phyloP scores from a whole-genome alignment of 2,888 invertebrate species.

The Gasteruption jaculator region DNA sequence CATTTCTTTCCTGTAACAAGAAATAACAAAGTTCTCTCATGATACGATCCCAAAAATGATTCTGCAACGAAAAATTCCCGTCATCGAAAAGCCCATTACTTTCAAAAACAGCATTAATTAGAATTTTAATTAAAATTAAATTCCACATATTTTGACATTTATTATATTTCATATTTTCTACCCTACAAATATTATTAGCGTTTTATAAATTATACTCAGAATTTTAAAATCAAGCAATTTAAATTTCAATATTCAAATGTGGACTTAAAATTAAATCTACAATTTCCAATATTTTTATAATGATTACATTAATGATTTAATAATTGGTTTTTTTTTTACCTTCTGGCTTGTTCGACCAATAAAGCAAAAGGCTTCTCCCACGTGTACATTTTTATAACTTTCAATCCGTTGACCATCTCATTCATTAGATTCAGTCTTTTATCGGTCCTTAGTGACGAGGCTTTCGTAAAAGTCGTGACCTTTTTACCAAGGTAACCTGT shows the following conservation, averaged over 20 bases:
- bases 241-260: no score
- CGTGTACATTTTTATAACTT: slow-evolving; percentile 86
- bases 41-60: no score
- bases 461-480: slow-evolving; percentile 55
- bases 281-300: background rate
- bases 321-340: slow-evolving; percentile 38
- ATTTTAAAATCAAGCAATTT: background rate
- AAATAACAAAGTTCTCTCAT: slow-evolving; percentile 50
- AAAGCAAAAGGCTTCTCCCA: slow-evolving; percentile 79
- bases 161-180: no score
- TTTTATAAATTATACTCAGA: slow-evolving; percentile 48
- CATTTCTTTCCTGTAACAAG: slow-evolving; percentile 53
- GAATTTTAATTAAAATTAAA: no score
- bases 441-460: slow-evolving; percentile 78
- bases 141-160: no score
- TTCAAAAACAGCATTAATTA: no score
- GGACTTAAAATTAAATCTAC: background rate
- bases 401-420: slow-evolving; percentile 81
- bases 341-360: slow-evolving; percentile 55
- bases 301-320: background rate
- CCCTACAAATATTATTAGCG: no score
- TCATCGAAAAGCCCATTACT: no score
- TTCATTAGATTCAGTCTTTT: slow-evolving; percentile 84
- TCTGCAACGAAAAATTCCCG: no score
- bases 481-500: slow-evolving; percentile 34